A percentile compares a stretch with the other conserved stretches of the same genome.
phyloP scores from a whole-genome alignment of 1,140 invertebrate species.

The Plodia interpunctella region DNA sequence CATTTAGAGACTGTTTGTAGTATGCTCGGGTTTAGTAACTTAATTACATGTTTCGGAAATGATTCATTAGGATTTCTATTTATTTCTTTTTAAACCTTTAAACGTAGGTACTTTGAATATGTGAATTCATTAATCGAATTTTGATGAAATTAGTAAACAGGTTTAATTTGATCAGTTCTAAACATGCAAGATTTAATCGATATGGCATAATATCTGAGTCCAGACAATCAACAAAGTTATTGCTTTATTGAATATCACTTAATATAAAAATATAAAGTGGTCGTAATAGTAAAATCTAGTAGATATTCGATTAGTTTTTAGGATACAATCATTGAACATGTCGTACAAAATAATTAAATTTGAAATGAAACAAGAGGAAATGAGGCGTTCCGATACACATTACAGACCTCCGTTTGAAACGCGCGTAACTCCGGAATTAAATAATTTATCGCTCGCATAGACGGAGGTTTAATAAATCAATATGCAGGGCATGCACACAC shows the following conservation, averaged over 20 bases:
- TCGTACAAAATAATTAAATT: neutral
- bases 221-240: neutral
- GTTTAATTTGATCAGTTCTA: too few species aligned
- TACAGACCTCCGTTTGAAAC: slow-evolving; percentile 8
- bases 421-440: slow-evolving; percentile 65
- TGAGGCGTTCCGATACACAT: slow-evolving; percentile 7
- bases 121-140: too few species aligned
- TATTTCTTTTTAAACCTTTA: too few species aligned
- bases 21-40: slow-evolving; percentile 3
- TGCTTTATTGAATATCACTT: neutral
- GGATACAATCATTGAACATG: too few species aligned
- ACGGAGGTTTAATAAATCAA: slow-evolving; percentile 69
- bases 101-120: too few species aligned
- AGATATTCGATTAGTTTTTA: too few species aligned
- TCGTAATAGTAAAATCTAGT: too few species aligned
- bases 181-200: too few species aligned
- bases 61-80: too few species aligned
- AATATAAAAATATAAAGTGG: too few species aligned
- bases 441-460: slow-evolving; percentile 66
- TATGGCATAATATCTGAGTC: too few species aligned
- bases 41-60: neutral
- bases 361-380: neutral
- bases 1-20: neutral
- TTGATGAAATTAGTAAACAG: too few species aligned
- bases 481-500: slow-evolving; percentile 71